Evolutionary conservation across 2,113 vertebrate species (phyloP).

Genomic region (Cebidichthys violaceus): DNA sequence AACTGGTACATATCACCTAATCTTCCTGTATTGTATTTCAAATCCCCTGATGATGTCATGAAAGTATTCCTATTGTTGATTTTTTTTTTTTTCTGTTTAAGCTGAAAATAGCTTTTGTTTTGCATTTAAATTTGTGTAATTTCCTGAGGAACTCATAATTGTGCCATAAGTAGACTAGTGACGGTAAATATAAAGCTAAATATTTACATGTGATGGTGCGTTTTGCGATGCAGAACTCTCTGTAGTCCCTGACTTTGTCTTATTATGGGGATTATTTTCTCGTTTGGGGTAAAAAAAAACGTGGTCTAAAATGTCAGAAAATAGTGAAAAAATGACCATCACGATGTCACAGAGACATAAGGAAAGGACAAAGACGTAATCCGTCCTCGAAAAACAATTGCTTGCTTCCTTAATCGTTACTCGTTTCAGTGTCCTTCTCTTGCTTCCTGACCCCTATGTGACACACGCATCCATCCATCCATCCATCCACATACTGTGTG

Average conservation of each 20-base stretch:
- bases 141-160: background rate
- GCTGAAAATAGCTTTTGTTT: background rate
- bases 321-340: background rate
- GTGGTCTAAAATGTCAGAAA: background rate
- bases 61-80: background rate
- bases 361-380: background rate
- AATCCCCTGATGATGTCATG: background rate
- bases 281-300: too few relatives aligned
- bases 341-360: background rate
- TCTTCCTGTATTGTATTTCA: background rate
- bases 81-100: background rate
- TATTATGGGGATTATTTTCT: background rate
- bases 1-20: background rate
- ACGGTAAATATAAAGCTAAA: background rate
- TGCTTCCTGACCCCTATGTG: conserved; percentile 1
- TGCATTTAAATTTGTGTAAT: background rate
- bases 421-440: background rate
- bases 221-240: too few relatives aligned
- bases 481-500: background rate
- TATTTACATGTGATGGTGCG: background rate
- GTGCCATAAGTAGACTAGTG: background rate
- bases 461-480: background rate
- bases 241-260: too few relatives aligned
- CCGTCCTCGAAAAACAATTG: background rate
- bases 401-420: too few relatives aligned